phyloP scores from a whole-genome alignment of 2,797 vertebrate genomes.

The Vultur gryphus region DNA sequence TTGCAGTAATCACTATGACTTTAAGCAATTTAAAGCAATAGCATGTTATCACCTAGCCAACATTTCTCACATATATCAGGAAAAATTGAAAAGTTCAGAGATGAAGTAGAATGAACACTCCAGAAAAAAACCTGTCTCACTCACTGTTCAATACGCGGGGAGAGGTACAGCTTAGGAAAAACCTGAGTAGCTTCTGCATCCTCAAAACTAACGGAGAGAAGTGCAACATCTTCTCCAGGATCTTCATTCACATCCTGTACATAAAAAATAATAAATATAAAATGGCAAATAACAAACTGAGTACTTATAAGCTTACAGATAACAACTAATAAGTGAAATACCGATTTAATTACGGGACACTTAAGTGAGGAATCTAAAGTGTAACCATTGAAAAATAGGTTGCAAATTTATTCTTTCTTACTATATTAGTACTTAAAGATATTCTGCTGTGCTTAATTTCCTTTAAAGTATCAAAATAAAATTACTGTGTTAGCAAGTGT shows the following conservation, averaged over 20 bases:
- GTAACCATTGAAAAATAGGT: neutral
- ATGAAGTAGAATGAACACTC: neutral
- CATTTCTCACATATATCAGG: neutral
- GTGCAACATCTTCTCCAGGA: slow-evolving; percentile 94
- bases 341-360: neutral
- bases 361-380: neutral
- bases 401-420: neutral
- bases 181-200: slow-evolving; percentile 96
- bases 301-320: neutral
- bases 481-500: neutral
- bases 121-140: slow-evolving; percentile 15
- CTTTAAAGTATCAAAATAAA: neutral
- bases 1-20: neutral
- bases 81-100: neutral
- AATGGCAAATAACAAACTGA: neutral
- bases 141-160: slow-evolving; percentile 98
- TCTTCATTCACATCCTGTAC: slow-evolving; percentile 92
- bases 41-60: neutral
- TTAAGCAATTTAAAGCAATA: neutral
- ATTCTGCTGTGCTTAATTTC: neutral
- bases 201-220: slow-evolving; percentile 96
- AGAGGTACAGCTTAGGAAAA: slow-evolving; percentile 94
- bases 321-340: neutral
- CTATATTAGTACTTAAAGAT: neutral
- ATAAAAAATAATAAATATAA: neutral